Percentiles rank a stretch among this genome's conserved stretches.
These are phyloP conservation scores for Axis porcinus DNA, from an alignment of 2,113 vertebrate species.

Conservation along the genomic window DNA sequence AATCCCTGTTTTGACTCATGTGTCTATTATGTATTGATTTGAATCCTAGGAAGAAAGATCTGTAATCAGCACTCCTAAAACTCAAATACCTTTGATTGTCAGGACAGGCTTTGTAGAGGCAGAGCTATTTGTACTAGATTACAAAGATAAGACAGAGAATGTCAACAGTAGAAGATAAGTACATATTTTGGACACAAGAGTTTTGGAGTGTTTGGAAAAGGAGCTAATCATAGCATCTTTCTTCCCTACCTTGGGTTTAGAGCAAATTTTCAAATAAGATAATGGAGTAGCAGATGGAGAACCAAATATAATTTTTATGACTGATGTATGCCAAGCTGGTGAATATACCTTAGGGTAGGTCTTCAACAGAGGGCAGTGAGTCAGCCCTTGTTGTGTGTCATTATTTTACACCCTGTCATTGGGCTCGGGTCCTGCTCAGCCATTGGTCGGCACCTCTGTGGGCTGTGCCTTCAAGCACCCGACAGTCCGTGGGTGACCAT, in stretches of 20 bases:
- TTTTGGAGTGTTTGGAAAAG: background rate
- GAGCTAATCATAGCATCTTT: background rate
- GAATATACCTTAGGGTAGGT: background rate
- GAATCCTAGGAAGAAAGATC: background rate
- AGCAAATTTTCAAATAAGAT: background rate
- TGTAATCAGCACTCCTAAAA: background rate
- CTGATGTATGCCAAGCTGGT: background rate
- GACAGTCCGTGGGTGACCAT: background rate
- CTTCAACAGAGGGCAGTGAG: background rate
- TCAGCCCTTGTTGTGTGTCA: background rate
- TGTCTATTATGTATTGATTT: background rate
- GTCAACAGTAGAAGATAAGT: background rate
- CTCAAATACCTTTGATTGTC: background rate
- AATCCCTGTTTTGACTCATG: background rate
- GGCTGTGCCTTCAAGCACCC: background rate
- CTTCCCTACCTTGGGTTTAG: background rate
- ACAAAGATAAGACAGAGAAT: background rate
- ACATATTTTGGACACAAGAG: background rate
- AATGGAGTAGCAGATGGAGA: background rate
- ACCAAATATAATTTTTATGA: background rate
- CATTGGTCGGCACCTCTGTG: background rate
- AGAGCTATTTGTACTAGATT: background rate
- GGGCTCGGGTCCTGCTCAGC: background rate
- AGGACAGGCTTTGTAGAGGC: background rate
- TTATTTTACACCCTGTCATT: background rate